Evolutionary conservation across 2,888 invertebrate genomes (phyloP).

Genomic region (Elmis aenea): DNA sequence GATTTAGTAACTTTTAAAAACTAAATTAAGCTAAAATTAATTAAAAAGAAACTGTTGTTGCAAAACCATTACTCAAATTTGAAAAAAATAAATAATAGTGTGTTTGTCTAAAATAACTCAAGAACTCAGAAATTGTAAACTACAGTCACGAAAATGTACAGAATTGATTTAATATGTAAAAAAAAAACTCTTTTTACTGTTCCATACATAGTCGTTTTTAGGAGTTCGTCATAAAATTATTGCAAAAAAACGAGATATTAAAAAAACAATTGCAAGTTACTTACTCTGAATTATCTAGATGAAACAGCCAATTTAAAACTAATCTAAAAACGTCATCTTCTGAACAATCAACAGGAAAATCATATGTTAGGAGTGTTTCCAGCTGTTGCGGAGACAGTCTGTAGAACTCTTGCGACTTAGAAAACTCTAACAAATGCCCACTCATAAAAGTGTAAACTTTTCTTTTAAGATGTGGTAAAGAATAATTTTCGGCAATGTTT

Average conservation of each 20-base stretch:
- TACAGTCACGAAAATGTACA: too few relatives aligned
- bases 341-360: conserved; percentile 64
- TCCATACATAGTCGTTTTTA: too few relatives aligned
- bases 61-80: background rate
- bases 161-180: too few relatives aligned
- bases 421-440: conserved; percentile 57
- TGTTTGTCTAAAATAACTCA: too few relatives aligned
- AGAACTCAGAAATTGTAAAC: too few relatives aligned
- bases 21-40: background rate
- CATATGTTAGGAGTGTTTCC: conserved; percentile 56
- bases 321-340: conserved; percentile 57
- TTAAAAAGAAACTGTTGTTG: conserved; percentile 1
- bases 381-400: conserved; percentile 57
- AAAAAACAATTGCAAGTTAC: too few relatives aligned
- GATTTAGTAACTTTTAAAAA: background rate
- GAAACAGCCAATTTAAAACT: conserved; percentile 57
- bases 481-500: conserved; percentile 64
- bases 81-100: conserved; percentile 5
- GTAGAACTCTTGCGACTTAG: conserved; percentile 56
- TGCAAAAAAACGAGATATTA: too few relatives aligned
- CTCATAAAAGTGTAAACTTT: conserved; percentile 63
- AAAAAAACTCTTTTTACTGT: too few relatives aligned
- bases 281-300: conserved; percentile 42
- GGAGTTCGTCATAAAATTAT: too few relatives aligned
- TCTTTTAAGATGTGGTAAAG: conserved; percentile 53